phyloP scores from a whole-genome alignment of 2,888 invertebrate species.

The Cistogaster globosa region DNA sequence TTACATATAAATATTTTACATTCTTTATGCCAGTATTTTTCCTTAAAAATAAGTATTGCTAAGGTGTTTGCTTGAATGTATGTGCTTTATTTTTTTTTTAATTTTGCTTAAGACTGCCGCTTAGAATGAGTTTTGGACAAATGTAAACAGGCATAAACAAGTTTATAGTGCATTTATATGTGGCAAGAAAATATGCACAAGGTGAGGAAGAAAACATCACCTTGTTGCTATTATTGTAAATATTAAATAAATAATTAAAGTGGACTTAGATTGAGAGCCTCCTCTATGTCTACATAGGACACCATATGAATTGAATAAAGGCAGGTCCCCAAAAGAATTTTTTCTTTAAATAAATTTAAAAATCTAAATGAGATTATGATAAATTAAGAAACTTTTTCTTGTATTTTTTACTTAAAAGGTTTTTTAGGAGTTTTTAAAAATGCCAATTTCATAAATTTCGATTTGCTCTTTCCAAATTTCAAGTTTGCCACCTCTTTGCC shows the following conservation, averaged over 20 bases:
- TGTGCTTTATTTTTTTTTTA: conserved; percentile 10
- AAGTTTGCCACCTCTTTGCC: too few relatives aligned
- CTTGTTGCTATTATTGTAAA: conserved; percentile 11
- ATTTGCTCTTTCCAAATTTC: too few relatives aligned
- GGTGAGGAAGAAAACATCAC: neutral
- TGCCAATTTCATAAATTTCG: too few relatives aligned
- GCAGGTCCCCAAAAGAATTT: neutral
- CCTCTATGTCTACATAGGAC: conserved; percentile 61
- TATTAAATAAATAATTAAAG: conserved; percentile 41
- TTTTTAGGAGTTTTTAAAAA: too few relatives aligned
- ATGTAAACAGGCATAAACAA: conserved; percentile 35
- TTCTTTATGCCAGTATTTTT: conserved; percentile 15
- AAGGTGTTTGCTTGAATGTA: conserved; percentile 23
- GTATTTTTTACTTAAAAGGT: too few relatives aligned
- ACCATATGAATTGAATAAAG: conserved; percentile 23
- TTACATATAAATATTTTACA: conserved; percentile 31
- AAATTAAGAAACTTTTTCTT: too few relatives aligned
- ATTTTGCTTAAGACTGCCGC: neutral
- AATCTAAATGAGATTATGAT: too few relatives aligned
- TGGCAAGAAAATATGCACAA: conserved; percentile 30
- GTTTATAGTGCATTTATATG: conserved; percentile 18
- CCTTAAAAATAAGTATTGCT: neutral
- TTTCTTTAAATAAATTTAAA: neutral
- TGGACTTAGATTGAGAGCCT: conserved; percentile 58
- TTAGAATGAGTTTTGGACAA: conserved; percentile 1